Evolutionary conservation across 2,888 invertebrate genomes (phyloP).

Genomic region (Octonoba sinensis): DNA sequence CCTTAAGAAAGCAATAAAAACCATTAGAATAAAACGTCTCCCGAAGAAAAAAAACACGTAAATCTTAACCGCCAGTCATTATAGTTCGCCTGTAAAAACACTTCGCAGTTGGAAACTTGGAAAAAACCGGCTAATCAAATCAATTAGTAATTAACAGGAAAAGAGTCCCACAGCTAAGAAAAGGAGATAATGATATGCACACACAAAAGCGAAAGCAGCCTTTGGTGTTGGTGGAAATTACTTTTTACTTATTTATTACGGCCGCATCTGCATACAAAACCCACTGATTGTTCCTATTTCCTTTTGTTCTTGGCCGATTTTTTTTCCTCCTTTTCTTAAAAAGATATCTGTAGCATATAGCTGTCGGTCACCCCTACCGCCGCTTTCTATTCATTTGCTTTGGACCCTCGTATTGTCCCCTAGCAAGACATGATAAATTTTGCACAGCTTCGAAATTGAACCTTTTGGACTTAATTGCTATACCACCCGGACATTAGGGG

Average conservation of each 20-base stretch:
- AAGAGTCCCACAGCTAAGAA: constrained; percentile 31
- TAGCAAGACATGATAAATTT: constrained; percentile 62
- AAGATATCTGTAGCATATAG: constrained; percentile 4
- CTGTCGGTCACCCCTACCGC: too few species aligned
- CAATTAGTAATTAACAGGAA: constrained; percentile 64
- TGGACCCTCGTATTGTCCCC: constrained; percentile 48
- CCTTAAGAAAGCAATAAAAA: constrained; percentile 58
- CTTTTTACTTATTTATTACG: constrained; percentile 63
- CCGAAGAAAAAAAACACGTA: constrained; percentile 45
- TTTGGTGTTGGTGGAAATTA: constrained; percentile 62
- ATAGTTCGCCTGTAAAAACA: constrained; percentile 36
- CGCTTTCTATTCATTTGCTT: constrained; percentile 26
- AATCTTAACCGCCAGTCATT: constrained; percentile 57
- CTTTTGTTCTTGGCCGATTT: constrained; percentile 26
- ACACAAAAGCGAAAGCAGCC: constrained; percentile 49
- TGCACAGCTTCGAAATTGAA: constrained; percentile 63
- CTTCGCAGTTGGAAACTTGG: constrained; percentile 5
- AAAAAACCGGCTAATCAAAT: constrained; percentile 58
- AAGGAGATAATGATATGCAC: constrained; percentile 61
- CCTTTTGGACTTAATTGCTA: constrained; percentile 63
- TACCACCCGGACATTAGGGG: constrained; percentile 35
- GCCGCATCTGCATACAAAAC: constrained; percentile 62
- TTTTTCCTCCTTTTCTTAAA: constrained; percentile 21
- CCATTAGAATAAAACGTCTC: constrained; percentile 56
- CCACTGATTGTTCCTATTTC: constrained; percentile 56